These are phyloP conservation scores for Ophraella communa DNA, from an alignment of 2,888 invertebrate genomes.

Conservation along the genomic window DNA sequence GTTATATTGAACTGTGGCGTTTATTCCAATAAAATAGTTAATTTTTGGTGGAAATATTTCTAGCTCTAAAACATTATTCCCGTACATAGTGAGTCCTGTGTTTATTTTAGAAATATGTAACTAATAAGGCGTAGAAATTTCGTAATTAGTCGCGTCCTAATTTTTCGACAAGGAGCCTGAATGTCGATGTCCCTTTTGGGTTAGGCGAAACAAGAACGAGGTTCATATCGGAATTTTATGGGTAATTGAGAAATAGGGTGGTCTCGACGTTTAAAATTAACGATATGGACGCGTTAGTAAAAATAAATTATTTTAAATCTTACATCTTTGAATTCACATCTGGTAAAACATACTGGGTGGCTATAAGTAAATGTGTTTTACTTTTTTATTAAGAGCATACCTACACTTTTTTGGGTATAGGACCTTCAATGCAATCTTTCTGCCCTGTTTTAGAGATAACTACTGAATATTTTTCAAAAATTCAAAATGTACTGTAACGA, in stretches of 20 bases:
- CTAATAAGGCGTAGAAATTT: constrained; percentile 38
- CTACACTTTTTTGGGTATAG: too few species aligned
- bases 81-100: constrained; percentile 28
- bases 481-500: too few species aligned
- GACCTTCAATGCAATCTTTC: too few species aligned
- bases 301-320: background rate
- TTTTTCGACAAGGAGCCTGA: constrained; percentile 22
- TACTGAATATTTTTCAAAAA: too few species aligned
- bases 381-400: too few species aligned
- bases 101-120: constrained; percentile 39
- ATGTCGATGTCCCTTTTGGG: constrained; percentile 8
- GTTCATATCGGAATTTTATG: constrained; percentile 1
- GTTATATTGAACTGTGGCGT: too few species aligned
- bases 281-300: background rate
- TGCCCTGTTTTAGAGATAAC: too few species aligned
- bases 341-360: background rate
- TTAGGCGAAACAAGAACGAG: constrained; percentile 4
- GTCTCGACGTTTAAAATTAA: constrained; percentile 3
- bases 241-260: background rate
- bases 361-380: background rate
- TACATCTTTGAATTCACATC: background rate
- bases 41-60: constrained; percentile 13
- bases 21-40: too few species aligned
- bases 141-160: constrained; percentile 39
- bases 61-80: background rate